Conservation (phyloP, 2,113 vertebrate genomes). For the Seriola rivoliana region DNA sequence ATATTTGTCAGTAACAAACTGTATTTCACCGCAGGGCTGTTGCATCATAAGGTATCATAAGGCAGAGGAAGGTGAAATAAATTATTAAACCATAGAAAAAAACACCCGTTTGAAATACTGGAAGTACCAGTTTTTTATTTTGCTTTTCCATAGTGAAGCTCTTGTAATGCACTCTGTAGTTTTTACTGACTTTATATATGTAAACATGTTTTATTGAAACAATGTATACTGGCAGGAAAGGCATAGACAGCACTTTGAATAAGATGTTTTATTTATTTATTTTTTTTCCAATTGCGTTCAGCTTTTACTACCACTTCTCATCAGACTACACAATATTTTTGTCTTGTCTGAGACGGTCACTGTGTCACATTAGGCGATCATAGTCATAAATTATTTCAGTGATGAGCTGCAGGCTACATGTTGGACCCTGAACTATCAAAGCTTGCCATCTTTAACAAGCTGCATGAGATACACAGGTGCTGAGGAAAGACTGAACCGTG, state of each 20-base stretch:
- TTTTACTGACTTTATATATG: not conserved
- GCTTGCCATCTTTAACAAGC: no score
- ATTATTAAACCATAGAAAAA: constrained; percentile 12
- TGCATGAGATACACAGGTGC: no score
- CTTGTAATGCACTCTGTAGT: not conserved
- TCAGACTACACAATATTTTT: not conserved
- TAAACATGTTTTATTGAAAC: not conserved
- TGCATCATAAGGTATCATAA: constrained; percentile 5
- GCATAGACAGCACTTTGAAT: not conserved
- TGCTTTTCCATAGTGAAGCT: constrained; percentile 8
- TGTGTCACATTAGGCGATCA: not conserved
- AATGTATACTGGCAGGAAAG: not conserved
- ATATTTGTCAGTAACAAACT: not conserved
- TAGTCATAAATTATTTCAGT: not conserved
- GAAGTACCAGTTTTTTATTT: not conserved
- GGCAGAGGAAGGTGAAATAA: constrained; percentile 14
- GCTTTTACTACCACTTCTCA: not conserved
- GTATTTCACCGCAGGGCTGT: not conserved
- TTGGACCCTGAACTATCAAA: not conserved
- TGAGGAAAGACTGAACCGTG: not conserved
- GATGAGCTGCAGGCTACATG: not conserved
- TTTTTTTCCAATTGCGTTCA: no score
- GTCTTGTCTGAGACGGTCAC: not conserved
- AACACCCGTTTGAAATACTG: not conserved
- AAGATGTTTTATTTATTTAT: no score